Evolutionary conservation across 1,140 invertebrate genomes (phyloP).

Genomic region (Aphis gossypii): DNA sequence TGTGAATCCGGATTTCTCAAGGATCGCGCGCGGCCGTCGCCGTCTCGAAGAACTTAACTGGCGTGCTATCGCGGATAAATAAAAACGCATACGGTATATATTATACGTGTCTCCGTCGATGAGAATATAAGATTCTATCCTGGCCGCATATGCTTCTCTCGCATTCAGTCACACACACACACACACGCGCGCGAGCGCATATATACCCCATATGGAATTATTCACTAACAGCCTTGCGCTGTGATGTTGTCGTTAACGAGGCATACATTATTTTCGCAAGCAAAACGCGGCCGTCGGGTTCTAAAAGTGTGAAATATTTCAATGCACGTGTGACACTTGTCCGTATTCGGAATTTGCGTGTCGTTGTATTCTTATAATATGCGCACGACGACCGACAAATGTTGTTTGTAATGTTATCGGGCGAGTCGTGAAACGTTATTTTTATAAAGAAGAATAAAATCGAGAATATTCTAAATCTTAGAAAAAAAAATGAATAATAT

Average conservation of each 20-base stretch:
- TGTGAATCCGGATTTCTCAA: conserved; percentile 48
- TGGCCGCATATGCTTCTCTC: neutral
- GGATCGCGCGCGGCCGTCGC: neutral
- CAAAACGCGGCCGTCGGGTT: neutral
- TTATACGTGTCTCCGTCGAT: neutral
- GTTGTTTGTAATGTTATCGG: neutral
- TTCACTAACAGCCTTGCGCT: neutral
- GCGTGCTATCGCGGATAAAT: conserved; percentile 3
- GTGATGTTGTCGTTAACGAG: conserved; percentile 4
- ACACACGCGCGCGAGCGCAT: neutral
- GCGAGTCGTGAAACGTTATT: neutral
- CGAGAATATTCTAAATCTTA: neutral
- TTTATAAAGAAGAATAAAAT: neutral
- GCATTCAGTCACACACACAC: neutral
- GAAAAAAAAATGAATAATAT: neutral
- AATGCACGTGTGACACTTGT: neutral
- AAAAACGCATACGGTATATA: neutral
- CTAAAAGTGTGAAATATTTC: conserved; percentile 41
- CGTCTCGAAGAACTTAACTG: conserved; percentile 24
- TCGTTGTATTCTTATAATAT: neutral
- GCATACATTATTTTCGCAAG: neutral
- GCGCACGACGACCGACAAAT: neutral
- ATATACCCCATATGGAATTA: conserved; percentile 21
- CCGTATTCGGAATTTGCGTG: neutral
- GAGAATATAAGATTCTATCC: neutral